Percentiles rank a stretch among this genome's conserved stretches.
Conservation (phyloP, 2,113 vertebrate species). For the Zapornia atra region DNA sequence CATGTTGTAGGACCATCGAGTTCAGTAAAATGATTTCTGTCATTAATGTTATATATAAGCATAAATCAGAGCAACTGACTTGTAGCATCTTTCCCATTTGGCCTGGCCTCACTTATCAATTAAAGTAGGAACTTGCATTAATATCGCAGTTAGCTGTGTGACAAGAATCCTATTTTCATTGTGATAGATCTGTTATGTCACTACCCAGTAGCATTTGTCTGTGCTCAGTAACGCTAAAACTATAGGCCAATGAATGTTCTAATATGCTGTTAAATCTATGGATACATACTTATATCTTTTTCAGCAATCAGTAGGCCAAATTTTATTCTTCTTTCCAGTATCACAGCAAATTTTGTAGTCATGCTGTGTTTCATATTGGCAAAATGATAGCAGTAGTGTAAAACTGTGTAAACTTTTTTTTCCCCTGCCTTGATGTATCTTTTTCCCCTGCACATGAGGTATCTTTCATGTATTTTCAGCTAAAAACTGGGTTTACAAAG, state of each 20-base stretch:
- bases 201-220: background rate
- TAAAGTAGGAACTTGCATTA: background rate
- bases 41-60: background rate
- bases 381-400: conserved; percentile 61
- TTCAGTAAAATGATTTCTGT: background rate
- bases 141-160: background rate
- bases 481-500: conserved; percentile 67
- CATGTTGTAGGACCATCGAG: background rate
- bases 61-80: background rate
- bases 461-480: conserved; percentile 74
- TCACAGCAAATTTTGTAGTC: conserved; percentile 2
- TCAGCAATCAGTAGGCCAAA: background rate
- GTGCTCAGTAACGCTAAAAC: background rate
- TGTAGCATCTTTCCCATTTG: background rate
- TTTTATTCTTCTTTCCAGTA: background rate
- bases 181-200: background rate
- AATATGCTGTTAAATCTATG: background rate
- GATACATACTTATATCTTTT: background rate
- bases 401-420: conserved; percentile 74
- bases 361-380: conserved; percentile 32
- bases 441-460: conserved; percentile 69
- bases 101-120: background rate
- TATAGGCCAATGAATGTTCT: background rate
- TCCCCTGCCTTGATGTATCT: conserved; percentile 75
- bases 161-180: background rate